phyloP scores from a whole-genome alignment of 2,797 vertebrate genomes.

The Anabas testudineus region DNA sequence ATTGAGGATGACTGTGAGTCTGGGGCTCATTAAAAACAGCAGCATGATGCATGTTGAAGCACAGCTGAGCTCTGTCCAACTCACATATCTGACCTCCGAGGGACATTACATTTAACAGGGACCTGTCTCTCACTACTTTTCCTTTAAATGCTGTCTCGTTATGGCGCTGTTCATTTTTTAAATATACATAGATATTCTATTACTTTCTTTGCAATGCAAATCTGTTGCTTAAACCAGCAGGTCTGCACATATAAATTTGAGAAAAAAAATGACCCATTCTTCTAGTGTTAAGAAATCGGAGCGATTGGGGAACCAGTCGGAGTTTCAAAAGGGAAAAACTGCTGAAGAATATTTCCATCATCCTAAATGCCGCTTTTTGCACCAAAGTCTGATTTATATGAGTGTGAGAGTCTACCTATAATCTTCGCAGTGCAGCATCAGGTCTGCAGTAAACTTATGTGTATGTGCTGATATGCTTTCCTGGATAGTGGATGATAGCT shows the following conservation, averaged over 20 bases:
- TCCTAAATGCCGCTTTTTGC: slow-evolving; percentile 31
- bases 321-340: slow-evolving; percentile 25
- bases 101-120: slow-evolving; percentile 49
- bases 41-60: slow-evolving; percentile 26
- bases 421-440: slow-evolving; percentile 62
- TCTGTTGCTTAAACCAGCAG: slow-evolving; percentile 68
- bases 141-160: slow-evolving; percentile 72
- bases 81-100: slow-evolving; percentile 61
- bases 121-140: slow-evolving; percentile 65
- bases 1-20: slow-evolving; percentile 43
- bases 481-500: slow-evolving; percentile 73
- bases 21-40: slow-evolving; percentile 54
- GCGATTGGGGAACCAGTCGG: slow-evolving; percentile 48
- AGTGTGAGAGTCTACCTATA: slow-evolving; percentile 44
- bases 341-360: slow-evolving; percentile 47
- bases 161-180: slow-evolving; percentile 59
- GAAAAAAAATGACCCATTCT: slow-evolving; percentile 43
- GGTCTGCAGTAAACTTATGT: slow-evolving; percentile 63
- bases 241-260: slow-evolving; percentile 53
- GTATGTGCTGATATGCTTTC: slow-evolving; percentile 60
- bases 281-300: slow-evolving; percentile 62
- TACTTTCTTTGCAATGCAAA: slow-evolving; percentile 68
- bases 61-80: slow-evolving; percentile 24
- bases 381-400: slow-evolving; percentile 48
- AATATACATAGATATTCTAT: no score